Base-by-base conservation (phyloP, 2,113 vertebrate genomes). In the Serilophus lunatus region DNA sequence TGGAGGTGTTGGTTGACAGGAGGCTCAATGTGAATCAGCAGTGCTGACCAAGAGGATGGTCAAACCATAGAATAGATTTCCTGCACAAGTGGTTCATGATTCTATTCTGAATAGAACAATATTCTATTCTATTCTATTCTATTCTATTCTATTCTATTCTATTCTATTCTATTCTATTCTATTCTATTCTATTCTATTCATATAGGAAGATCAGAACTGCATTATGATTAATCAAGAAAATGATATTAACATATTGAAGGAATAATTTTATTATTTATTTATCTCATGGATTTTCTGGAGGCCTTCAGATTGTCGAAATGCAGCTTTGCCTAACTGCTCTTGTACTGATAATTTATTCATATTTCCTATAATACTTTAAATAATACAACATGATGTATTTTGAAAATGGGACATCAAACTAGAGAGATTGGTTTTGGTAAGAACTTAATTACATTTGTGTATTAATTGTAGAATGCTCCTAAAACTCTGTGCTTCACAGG, bases 401-500 rank as follows among this genome's bases (percentile, higher is more conserved):
- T 87, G 25, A 71, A 87, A 94, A 66, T 50, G 35, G 14, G 87
- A 4, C 45, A 45, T 82, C 23, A 79, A 82, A 44, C 33, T 75
- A 40, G 61, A 76, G 36, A 88, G n/a, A 63, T 4, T 7, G 40
- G 12, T 65, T 90, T 60, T 76, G 12, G 14, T 49, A 86, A 31
- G 28, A 82, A 44, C 36, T 90, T 95, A 90, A 86, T 95, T 71
- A 88, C 83, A 36, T 47, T 92, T 79, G 7, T 47, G 12, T 38
- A 44, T 9, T 92, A 95, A 80, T 76, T 93, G 66, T 29, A 53
- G 63, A 80, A 10, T 57, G 49, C 19, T 88, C 44, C 54, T 72
- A 86, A 77, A 93, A 77, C 40, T 82, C 12, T 81, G 23, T 17
- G 25, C n/a, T 92, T 80, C 76, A 20, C n/a, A 78, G 54, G 50